A percentile compares a stretch with the other conserved stretches of the same genome.
phyloP scores from a whole-genome alignment of 1,140 invertebrate genomes.

The Calephelis nemesis region DNA sequence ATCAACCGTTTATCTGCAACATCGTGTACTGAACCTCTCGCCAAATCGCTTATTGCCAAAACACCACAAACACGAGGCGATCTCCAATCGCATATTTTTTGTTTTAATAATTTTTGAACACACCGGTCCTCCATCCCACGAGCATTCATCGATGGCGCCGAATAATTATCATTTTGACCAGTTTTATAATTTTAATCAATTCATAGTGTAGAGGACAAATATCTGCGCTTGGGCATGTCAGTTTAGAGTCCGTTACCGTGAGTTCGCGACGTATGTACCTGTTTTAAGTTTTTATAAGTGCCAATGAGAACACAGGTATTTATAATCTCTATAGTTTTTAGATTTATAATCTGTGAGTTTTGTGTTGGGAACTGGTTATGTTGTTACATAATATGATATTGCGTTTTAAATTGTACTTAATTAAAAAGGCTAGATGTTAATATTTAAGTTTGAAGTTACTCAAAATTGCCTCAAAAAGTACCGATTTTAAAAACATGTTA shows the following conservation, averaged over 20 bases:
- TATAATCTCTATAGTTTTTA: constrained; percentile 13
- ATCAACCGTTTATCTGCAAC: no score
- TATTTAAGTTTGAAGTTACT: background rate
- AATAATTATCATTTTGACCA: constrained; percentile 53
- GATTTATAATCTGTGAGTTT: constrained; percentile 21
- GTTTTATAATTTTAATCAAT: constrained; percentile 64
- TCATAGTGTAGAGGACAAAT: constrained; percentile 56
- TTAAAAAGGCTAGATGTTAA: background rate
- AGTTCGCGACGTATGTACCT: constrained; percentile 45
- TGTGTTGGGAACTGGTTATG: background rate
- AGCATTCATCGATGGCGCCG: constrained; percentile 52
- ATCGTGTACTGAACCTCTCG: constrained; percentile 35
- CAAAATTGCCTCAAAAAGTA: no score
- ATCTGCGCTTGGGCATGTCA: constrained; percentile 44
- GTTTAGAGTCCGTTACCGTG: constrained; percentile 59
- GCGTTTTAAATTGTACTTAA: background rate
- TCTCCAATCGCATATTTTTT: constrained; percentile 44
- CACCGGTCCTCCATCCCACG: constrained; percentile 60
- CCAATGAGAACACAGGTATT: constrained; percentile 24
- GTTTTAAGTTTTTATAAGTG: constrained; percentile 11
- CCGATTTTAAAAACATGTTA: background rate
- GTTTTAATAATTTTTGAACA: constrained; percentile 62
- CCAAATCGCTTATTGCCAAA: constrained; percentile 33
- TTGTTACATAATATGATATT: background rate
- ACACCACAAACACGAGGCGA: constrained; percentile 46